Conservation (phyloP, 2,113 vertebrate genomes). For the Cyprinodon tularosa region DNA sequence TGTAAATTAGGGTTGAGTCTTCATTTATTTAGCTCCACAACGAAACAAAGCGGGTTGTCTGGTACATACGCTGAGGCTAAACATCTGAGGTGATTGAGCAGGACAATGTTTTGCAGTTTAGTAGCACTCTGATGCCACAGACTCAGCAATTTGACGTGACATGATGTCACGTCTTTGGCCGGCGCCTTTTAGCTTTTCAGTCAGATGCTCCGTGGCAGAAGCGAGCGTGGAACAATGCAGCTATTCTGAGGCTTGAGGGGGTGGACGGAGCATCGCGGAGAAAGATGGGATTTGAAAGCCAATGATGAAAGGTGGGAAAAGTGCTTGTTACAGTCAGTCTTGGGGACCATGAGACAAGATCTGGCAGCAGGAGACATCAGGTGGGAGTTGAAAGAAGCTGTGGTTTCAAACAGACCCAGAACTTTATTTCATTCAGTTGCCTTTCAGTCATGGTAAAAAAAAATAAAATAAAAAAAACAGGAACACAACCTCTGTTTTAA, state of each 20-base stretch:
- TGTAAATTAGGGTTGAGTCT: neutral
- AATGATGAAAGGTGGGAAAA: conserved; percentile 50
- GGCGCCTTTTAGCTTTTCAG: conserved; percentile 16
- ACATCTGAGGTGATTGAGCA: conserved; percentile 1
- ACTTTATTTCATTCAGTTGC: conserved; percentile 1
- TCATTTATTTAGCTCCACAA: neutral
- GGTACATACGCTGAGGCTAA: neutral
- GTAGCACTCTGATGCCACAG: neutral
- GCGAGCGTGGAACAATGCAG: conserved; percentile 54
- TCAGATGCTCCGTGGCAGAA: conserved; percentile 36
- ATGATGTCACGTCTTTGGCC: conserved; percentile 22
- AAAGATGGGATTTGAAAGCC: conserved; percentile 44
- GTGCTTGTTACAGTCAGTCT: conserved; percentile 59
- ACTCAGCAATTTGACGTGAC: conserved; percentile 8
- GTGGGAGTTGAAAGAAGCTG: conserved; percentile 27
- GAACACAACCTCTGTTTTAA: too few species aligned
- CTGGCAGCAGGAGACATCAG: conserved; percentile 23
- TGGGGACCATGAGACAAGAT: conserved; percentile 34
- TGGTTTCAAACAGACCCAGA: neutral
- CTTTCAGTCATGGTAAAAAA: too few species aligned
- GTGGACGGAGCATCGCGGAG: conserved; percentile 19
- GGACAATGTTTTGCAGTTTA: conserved; percentile 20
- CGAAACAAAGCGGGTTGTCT: neutral
- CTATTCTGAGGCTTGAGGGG: conserved; percentile 67
- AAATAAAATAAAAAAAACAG: too few species aligned